These are phyloP conservation scores for Puma concolor DNA, from an alignment of 2,113 vertebrate species.

Conservation along the genomic window DNA sequence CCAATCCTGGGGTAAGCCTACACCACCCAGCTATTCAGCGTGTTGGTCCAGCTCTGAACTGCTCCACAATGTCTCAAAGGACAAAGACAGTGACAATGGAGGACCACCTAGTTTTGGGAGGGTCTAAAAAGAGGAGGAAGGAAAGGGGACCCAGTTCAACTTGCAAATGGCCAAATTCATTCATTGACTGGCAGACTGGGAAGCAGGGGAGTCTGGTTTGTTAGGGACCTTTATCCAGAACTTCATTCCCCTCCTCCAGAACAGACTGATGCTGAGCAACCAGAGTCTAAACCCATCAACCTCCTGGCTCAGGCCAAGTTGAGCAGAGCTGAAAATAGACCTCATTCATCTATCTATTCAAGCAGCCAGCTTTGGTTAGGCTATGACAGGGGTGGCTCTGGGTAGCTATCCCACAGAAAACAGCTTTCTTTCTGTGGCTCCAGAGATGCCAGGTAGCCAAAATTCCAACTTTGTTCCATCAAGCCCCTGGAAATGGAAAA, in stretches of 20 bases:
- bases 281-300: slow-evolving; percentile 35
- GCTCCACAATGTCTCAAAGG: slow-evolving; percentile 77
- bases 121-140: background rate
- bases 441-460: background rate
- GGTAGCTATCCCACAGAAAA: background rate
- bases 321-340: slow-evolving; percentile 71
- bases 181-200: slow-evolving; percentile 54
- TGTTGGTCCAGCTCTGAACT: slow-evolving; percentile 80
- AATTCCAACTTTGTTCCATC: slow-evolving; percentile 7
- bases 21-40: slow-evolving; percentile 79
- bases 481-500: background rate
- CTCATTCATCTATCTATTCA: background rate
- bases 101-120: slow-evolving; percentile 58
- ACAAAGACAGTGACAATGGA: slow-evolving; percentile 67
- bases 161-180: slow-evolving; percentile 59
- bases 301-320: background rate
- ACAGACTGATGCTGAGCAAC: slow-evolving; percentile 38
- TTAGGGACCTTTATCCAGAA: background rate
- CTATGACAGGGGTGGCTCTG: background rate
- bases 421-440: background rate
- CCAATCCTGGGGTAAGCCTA: slow-evolving; percentile 66
- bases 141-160: background rate
- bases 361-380: background rate
- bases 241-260: background rate
- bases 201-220: background rate